These are phyloP conservation scores for Thermophis baileyi DNA, from an alignment of 2,113 vertebrate genomes.

Conservation along the genomic window DNA sequence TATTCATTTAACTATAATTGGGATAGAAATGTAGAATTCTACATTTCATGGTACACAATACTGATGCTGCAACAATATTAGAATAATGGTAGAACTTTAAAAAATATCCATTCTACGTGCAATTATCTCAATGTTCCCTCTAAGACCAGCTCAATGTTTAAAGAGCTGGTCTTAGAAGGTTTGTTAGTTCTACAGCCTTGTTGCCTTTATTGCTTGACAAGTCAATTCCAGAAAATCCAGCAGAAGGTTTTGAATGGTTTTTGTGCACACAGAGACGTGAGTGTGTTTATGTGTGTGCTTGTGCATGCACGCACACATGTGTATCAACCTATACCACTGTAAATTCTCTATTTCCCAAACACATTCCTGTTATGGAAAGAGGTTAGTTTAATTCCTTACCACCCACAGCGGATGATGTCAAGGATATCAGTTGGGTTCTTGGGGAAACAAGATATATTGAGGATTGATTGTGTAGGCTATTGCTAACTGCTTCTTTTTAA, in stretches of 20 bases:
- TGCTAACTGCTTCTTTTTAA: slow-evolving; percentile 33
- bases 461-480: slow-evolving; percentile 10
- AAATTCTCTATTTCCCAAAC: slow-evolving; percentile 34
- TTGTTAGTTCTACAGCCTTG: background rate
- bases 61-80: background rate
- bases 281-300: background rate
- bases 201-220: background rate
- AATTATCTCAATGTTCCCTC: background rate
- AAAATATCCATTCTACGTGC: background rate
- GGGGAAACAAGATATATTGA: slow-evolving; percentile 36
- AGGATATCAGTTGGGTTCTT: slow-evolving; percentile 40
- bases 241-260: slow-evolving; percentile 1
- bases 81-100: background rate
- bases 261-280: background rate
- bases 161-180: background rate
- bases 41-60: background rate
- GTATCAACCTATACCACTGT: background rate
- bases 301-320: background rate
- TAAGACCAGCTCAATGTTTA: background rate
- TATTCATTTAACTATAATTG: background rate
- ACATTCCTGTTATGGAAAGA: slow-evolving; percentile 19
- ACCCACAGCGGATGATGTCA: slow-evolving; percentile 52
- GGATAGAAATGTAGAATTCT: background rate
- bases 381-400: slow-evolving; percentile 48
- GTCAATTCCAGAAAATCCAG: slow-evolving; percentile 36